phyloP scores from a whole-genome alignment of 2,888 invertebrate species.

The Julus scanicus region DNA sequence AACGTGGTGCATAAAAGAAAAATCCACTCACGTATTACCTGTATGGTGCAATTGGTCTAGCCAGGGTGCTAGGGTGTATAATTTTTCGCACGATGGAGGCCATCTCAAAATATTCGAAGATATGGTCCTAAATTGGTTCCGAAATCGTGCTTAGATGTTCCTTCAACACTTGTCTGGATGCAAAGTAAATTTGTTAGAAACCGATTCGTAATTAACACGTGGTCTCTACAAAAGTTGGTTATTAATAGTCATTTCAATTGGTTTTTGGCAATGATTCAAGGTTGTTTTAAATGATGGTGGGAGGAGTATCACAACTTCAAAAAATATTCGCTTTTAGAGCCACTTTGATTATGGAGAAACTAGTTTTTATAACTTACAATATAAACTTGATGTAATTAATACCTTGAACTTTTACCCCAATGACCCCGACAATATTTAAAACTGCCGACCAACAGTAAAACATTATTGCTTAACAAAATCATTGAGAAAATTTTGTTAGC shows the following conservation, averaged over 20 bases:
- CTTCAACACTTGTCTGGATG: background rate
- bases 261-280: slow-evolving; percentile 13
- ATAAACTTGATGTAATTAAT: no score
- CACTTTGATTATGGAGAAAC: background rate
- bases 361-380: background rate
- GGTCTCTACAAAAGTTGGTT: background rate
- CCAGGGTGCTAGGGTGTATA: background rate
- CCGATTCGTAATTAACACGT: background rate
- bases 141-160: background rate
- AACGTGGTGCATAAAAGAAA: no score
- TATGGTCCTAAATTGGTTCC: background rate
- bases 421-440: background rate
- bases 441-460: no score
- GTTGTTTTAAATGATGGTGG: background rate
- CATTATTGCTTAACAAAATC: no score
- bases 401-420: background rate
- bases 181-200: background rate
- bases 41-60: slow-evolving; percentile 49
- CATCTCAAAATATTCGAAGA: background rate
- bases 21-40: background rate
- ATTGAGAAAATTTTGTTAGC: no score
- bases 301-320: background rate
- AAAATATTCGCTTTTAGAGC: background rate
- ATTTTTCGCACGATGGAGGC: slow-evolving; percentile 18
- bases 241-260: slow-evolving; percentile 8